A percentile compares a stretch with the other conserved stretches of the same genome.
phyloP scores from a whole-genome alignment of 2,888 invertebrate genomes.

The Ennomos erosarius region DNA sequence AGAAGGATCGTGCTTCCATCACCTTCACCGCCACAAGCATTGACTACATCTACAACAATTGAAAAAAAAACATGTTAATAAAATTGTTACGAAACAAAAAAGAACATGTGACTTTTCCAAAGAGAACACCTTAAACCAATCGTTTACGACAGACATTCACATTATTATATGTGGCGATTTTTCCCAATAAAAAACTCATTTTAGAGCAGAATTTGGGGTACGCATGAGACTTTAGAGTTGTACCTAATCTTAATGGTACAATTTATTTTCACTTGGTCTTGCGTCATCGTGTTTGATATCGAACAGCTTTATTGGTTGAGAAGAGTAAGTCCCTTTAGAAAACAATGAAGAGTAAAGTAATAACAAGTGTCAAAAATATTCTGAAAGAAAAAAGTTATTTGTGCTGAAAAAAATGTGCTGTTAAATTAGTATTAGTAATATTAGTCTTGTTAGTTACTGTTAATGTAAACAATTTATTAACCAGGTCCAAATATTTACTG shows the following conservation, averaged over 20 bases:
- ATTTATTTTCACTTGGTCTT: no score
- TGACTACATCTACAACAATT: conserved; percentile 93
- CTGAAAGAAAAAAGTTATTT: conserved; percentile 1
- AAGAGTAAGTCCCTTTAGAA: not conserved
- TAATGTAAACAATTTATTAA: conserved; percentile 20
- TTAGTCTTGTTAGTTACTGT: conserved; percentile 22
- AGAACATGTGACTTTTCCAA: conserved; percentile 25
- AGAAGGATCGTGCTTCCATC: conserved; percentile 86
- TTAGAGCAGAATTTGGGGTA: no score
- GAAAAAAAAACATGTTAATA: conserved; percentile 66
- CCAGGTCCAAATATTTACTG: not conserved
- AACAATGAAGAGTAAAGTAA: not conserved
- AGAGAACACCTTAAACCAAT: conserved; percentile 1
- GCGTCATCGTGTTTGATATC: not conserved
- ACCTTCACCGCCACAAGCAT: conserved; percentile 94
- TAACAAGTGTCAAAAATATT: no score
- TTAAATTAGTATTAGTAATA: not conserved
- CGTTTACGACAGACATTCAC: not conserved
- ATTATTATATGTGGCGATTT: no score
- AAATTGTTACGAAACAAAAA: conserved; percentile 30
- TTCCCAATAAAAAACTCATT: no score
- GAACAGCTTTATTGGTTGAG: not conserved
- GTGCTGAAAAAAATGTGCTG: conserved; percentile 16
- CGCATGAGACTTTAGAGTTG: no score
- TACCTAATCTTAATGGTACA: no score